These are phyloP conservation scores for Ranitomeya variabilis DNA, from an alignment of 2,113 vertebrate genomes.

Conservation along the genomic window DNA sequence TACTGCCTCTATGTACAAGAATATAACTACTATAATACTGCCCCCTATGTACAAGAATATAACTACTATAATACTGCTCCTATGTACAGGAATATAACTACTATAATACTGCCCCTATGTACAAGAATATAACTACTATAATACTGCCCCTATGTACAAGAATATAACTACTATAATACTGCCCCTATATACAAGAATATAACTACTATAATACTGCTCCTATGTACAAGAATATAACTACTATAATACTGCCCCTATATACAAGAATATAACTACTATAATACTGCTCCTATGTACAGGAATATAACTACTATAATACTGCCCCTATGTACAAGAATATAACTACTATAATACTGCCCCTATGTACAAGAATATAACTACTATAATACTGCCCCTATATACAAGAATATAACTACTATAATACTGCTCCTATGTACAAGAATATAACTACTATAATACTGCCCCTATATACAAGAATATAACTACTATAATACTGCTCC, in stretches of 20 bases:
- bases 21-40: not conserved
- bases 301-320: not conserved
- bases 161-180: constrained; percentile 18
- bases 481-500: constrained; percentile 1
- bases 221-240: constrained; percentile 15
- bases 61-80: not conserved
- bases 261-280: constrained; percentile 10
- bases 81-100: not conserved
- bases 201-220: constrained; percentile 16
- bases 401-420: constrained; percentile 15
- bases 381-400: not conserved
- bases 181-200: constrained; percentile 3
- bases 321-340: too few relatives aligned
- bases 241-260: not conserved
- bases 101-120: not conserved
- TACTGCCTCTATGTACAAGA: not conserved
- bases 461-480: constrained; percentile 2
- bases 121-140: not conserved
- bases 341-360: not conserved
- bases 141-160: not conserved
- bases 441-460: constrained; percentile 18
- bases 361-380: not conserved
- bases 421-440: constrained; percentile 1
- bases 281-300: not conserved
- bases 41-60: not conserved